Evolutionary conservation across 1,140 invertebrate genomes (phyloP).

Genomic region (Choristoneura fumiferana): DNA sequence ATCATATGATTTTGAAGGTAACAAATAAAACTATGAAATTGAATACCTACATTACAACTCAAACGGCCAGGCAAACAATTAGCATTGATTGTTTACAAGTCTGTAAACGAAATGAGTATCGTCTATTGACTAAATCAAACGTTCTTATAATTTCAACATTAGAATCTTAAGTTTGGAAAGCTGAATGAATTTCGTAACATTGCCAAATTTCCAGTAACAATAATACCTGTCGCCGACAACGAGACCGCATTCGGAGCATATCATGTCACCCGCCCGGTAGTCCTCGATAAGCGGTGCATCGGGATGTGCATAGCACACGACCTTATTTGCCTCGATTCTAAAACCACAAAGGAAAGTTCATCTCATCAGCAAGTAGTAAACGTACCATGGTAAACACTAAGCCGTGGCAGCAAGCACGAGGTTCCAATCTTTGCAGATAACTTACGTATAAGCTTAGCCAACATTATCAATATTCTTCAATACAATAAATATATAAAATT

Average conservation of each 20-base stretch:
- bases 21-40: too few relatives aligned
- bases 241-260: slow-evolving; percentile 98
- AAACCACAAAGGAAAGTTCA: slow-evolving; percentile 67
- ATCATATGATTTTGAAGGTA: too few relatives aligned
- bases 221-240: slow-evolving; percentile 98
- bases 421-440: slow-evolving; percentile 29
- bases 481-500: slow-evolving; percentile 29
- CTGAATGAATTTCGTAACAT: slow-evolving; percentile 34
- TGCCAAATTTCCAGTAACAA: slow-evolving; percentile 27
- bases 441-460: slow-evolving; percentile 48
- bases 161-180: slow-evolving; percentile 25
- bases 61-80: too few relatives aligned
- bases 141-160: slow-evolving; percentile 18
- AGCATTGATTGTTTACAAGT: too few relatives aligned
- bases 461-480: slow-evolving; percentile 38
- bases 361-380: slow-evolving; percentile 47
- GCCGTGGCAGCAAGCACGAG: not conserved
- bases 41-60: too few relatives aligned
- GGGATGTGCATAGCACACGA: slow-evolving; percentile 96
- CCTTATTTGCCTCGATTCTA: slow-evolving; percentile 85
- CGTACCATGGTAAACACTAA: slow-evolving; percentile 27
- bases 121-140: not conserved
- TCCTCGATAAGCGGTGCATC: slow-evolving; percentile 98
- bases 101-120: not conserved
- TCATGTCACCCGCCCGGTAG: slow-evolving; percentile 98